Percentiles rank a stretch among this genome's conserved stretches.
Evolutionary conservation across 1,140 invertebrate species (phyloP).

Genomic region (Drosophila eugracilis): DNA sequence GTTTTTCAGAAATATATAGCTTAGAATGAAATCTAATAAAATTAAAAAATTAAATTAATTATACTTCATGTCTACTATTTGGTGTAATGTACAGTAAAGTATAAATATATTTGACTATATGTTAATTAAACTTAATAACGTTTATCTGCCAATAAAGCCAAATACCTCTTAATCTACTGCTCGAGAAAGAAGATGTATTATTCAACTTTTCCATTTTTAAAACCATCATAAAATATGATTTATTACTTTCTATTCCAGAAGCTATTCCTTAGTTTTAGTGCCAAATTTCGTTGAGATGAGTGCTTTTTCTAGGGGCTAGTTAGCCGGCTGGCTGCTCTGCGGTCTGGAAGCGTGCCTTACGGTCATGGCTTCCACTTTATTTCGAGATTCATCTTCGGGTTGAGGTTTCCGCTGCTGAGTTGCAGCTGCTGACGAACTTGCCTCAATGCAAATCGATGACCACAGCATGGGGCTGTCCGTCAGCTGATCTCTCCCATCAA

Average conservation of each 20-base stretch:
- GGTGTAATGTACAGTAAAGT: no score
- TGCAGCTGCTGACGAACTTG: constrained; percentile 24
- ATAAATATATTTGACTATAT: no score
- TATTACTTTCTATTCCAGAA: constrained; percentile 20
- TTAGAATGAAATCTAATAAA: no score
- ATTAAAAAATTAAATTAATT: no score
- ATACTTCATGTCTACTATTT: not conserved
- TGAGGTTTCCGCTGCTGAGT: constrained; percentile 5
- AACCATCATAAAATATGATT: constrained; percentile 15
- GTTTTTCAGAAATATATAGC: not conserved
- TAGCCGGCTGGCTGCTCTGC: constrained; percentile 26
- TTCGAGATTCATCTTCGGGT: constrained; percentile 12
- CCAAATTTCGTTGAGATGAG: constrained; percentile 10
- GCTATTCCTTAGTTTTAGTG: constrained; percentile 1
- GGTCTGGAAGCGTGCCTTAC: constrained; percentile 70
- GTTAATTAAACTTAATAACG: no score
- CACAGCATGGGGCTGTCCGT: constrained; percentile 42
- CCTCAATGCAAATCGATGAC: constrained; percentile 74
- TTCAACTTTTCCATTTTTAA: not conserved
- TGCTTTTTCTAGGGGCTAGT: constrained; percentile 22
- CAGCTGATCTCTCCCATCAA: constrained; percentile 59
- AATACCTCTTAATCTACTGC: no score
- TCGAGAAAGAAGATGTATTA: no score
- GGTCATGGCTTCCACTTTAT: constrained; percentile 38
- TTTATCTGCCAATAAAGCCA: no score